Base-by-base conservation (phyloP, 2,113 vertebrate genomes). In the Pelvicachromis taeniatus region DNA sequence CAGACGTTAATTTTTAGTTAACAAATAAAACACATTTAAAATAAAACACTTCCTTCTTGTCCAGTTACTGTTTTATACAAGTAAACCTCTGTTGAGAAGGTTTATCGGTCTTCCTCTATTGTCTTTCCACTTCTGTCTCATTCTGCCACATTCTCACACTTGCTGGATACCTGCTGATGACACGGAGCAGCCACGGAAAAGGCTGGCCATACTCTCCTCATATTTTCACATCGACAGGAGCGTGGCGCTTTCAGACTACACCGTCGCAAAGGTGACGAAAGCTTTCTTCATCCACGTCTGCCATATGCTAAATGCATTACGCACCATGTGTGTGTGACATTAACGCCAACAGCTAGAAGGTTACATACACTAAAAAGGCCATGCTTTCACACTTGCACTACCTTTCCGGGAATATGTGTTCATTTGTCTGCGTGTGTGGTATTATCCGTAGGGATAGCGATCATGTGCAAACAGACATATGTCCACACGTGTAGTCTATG, bases 251-350 rank as follows among this genome's bases (percentile, higher is more conserved):
- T 87, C 81, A 9, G 55, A 83, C 84, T 61, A 81, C 82, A 70
- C 61, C 33, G 58, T 87, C 45, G 55, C 45, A 16, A 70, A 93
- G 87, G 94, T 78, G 95, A 85, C 48, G 92, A 96, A 93, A 94
- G 86, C 88, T 88, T 85, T 92, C 90, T 90, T 88, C 86, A 89
- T 85, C 85, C 80, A 73, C 16, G 23, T 91, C 88, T 84, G 84
- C 85, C 95, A 95, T 93, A 87, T 94, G 95, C 87, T 85, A 48
- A 85, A 93, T 45, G 50, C 87, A 94, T 96, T 91, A 94, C 50
- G 21, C 83, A 7, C 59, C 82, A 52, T 77, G 83, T 87, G 91
- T 83, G 86, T 83, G 85, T 81, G 90, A 94, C 92, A 94, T 88
- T 91, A 90, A 93, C 68, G 31, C 33, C 87, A 89, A 88, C 91